Base-by-base conservation (phyloP, 1,140 invertebrate genomes). In the Pinna nobilis region DNA sequence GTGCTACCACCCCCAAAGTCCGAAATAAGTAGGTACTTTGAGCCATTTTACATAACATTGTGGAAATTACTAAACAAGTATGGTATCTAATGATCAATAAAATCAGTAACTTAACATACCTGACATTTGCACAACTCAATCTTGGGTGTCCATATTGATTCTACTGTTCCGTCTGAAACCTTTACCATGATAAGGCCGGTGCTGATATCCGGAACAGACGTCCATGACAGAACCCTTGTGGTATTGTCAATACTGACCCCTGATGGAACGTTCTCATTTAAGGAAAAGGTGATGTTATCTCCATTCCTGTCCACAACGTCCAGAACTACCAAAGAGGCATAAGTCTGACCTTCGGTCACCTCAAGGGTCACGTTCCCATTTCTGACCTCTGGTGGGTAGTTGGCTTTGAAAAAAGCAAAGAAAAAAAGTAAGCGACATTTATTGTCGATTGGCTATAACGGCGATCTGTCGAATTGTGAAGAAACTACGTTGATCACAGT, bases 121-220 rank as follows among this genome's bases (percentile, higher is more conserved):
- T 75, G 65, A 63, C 80, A 82, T 44, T 76, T 76, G 51, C 80
- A 82, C 11, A 75, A 70, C 63, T 82, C 55, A 13, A 77, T 77
- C 30, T 49, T 74, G 20, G 77, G 70, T 53, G 65, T 64, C 69
- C 71, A 77, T n/a, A 77, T 3, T 9, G 77, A 71, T 1, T 47
- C 33, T 5, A 72, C 70, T n/a, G 18, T 70, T 4, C 77, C 77
- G 59, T 82, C 80, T 13, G 77, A 77, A 25, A 74, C 63, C 2
- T 41, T 71, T 2, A 82, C 32, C 0, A 25, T n/a, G 9, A 81
- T 53, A 3, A 41, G 28, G 1, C 35, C 55, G 11, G 32, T 61
- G 0, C n/a, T 47, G 7, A 55, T 25, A 59, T 68, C 66, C 4
- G 77, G 64, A 11, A 79, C 66, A 30, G 55, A 33, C 6, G 13